Percentiles rank a stretch among this genome's conserved stretches.
These are phyloP conservation scores for Malacosoma neustria DNA, from an alignment of 2,888 invertebrate species.

Conservation along the genomic window DNA sequence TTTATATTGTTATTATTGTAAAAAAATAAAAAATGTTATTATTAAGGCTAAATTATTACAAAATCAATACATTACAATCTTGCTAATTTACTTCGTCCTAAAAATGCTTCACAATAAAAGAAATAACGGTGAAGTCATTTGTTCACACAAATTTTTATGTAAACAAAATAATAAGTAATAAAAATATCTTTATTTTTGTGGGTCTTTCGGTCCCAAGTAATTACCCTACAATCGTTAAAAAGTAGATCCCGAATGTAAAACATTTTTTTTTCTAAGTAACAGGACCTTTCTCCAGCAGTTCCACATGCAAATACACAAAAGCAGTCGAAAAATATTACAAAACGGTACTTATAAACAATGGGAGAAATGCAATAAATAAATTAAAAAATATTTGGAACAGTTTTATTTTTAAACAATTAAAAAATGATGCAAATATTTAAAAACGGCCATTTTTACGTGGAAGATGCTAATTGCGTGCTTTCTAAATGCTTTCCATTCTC, in stretches of 20 bases:
- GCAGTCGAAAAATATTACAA: not conserved
- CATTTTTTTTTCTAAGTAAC: slow-evolving; percentile 29
- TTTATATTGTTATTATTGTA: too few species aligned
- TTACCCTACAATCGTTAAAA: slow-evolving; percentile 59
- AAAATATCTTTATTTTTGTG: slow-evolving; percentile 60
- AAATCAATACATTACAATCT: too few species aligned
- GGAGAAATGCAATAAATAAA: not conserved
- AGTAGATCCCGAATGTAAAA: slow-evolving; percentile 55
- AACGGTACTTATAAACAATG: not conserved
- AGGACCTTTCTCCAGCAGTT: slow-evolving; percentile 37
- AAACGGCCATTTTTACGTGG: slow-evolving; percentile 5
- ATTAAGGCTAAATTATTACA: too few species aligned
- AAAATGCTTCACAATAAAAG: slow-evolving; percentile 18
- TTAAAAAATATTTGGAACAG: not conserved
- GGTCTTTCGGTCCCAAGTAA: slow-evolving; percentile 28
- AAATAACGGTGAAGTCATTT: slow-evolving; percentile 28
- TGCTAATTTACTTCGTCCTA: too few species aligned
- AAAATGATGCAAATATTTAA: not conserved
- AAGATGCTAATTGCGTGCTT: too few species aligned
- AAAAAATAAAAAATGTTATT: too few species aligned
- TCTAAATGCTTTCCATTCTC: too few species aligned
- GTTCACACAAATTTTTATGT: too few species aligned
- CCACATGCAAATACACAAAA: slow-evolving; percentile 31
- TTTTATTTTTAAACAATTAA: not conserved
- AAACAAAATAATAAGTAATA: slow-evolving; percentile 32